These are phyloP conservation scores for Myopa testacea DNA, from an alignment of 2,888 invertebrate species.

Conservation along the genomic window DNA sequence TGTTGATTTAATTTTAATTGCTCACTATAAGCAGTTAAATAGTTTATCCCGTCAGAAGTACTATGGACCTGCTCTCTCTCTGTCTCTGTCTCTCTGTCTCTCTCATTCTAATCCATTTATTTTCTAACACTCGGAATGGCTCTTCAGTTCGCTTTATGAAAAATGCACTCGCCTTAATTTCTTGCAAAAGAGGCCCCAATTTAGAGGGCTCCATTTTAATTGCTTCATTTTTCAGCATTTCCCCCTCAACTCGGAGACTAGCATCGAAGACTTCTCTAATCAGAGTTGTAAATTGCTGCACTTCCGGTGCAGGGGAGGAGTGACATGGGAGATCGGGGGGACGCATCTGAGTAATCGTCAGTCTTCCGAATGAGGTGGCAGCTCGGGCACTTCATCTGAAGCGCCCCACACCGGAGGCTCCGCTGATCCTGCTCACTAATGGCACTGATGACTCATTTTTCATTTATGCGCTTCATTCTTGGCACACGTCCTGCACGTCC, in stretches of 20 bases:
- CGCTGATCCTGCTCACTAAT: conserved; percentile 9
- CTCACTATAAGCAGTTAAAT: too few relatives aligned
- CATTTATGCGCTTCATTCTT: conserved; percentile 37
- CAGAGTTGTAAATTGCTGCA: conserved; percentile 20
- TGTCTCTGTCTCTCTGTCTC: too few relatives aligned
- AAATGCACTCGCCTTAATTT: too few relatives aligned
- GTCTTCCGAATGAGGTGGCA: not conserved
- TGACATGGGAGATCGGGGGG: not conserved
- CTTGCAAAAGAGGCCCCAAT: not conserved
- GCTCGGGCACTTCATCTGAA: too few relatives aligned
- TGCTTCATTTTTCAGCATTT: not conserved
- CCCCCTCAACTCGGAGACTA: not conserved
- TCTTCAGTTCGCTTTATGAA: too few relatives aligned
- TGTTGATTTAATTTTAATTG: too few relatives aligned
- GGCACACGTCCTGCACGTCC: conserved; percentile 36
- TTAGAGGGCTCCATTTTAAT: not conserved
- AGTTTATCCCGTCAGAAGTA: too few relatives aligned
- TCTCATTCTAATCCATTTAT: too few relatives aligned
- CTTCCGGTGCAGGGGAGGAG: not conserved
- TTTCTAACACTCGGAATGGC: too few relatives aligned
- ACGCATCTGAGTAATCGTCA: not conserved
- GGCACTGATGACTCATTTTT: conserved; percentile 40
- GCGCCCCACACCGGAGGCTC: not conserved
- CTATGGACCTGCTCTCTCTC: too few relatives aligned
- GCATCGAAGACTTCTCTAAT: conserved; percentile 4